These are phyloP conservation scores for Anarhynchus alexandrinus DNA, from an alignment of 2,113 vertebrate species.

Conservation along the genomic window DNA sequence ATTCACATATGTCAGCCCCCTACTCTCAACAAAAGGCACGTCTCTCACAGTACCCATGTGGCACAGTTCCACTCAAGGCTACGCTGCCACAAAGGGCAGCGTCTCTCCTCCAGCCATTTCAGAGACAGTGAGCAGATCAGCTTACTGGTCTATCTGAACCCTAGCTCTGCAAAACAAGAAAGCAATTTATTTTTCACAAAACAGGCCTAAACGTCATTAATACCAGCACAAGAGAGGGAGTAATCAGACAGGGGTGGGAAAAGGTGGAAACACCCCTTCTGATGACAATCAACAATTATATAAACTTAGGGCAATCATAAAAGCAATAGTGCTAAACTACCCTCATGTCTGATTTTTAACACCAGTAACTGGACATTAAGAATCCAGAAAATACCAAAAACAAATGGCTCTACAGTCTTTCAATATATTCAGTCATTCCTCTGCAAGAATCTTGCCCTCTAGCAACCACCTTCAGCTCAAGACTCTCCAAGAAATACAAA, in stretches of 20 bases:
- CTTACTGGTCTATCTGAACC: background rate
- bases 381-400: background rate
- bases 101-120: background rate
- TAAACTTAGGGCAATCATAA: background rate
- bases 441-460: background rate
- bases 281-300: background rate
- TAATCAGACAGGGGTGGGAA: background rate
- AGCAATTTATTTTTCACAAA: background rate
- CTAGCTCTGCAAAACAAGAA: background rate
- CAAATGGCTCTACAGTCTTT: background rate
- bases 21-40: background rate
- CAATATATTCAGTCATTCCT: background rate
- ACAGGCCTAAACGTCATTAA: background rate
- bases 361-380: background rate
- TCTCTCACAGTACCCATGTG: rapidly evolving
- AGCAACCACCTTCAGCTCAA: background rate
- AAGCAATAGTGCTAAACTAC: background rate
- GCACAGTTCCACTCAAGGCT: background rate
- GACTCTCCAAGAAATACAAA: background rate
- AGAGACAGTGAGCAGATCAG: background rate
- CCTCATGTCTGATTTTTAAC: background rate
- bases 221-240: background rate
- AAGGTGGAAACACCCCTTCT: background rate
- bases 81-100: background rate
- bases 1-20: background rate